Percentiles rank a stretch among this genome's conserved stretches.
Evolutionary conservation across 1,140 invertebrate species (phyloP).

Genomic region (Drosophila sturtevanti): DNA sequence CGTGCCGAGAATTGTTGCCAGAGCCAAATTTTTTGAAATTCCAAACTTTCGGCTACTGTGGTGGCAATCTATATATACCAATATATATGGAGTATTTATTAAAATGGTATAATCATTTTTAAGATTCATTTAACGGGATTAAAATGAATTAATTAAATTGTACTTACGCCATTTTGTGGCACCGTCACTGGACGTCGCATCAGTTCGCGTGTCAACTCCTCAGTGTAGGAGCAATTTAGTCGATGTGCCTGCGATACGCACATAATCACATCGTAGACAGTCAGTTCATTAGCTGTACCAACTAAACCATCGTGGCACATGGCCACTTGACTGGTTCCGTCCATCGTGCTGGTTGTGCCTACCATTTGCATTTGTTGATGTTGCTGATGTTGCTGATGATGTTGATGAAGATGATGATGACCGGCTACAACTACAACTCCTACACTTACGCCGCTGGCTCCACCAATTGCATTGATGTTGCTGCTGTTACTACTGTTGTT

Average conservation of each 20-base stretch:
- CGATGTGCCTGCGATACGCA: conserved; percentile 95
- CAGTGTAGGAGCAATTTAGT: conserved; percentile 94
- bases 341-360: conserved; percentile 40
- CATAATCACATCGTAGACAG: conserved; percentile 92
- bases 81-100: too few relatives aligned
- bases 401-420: conserved; percentile 47
- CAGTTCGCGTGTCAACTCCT: conserved; percentile 91
- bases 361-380: conserved; percentile 46
- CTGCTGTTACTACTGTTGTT: conserved; percentile 48
- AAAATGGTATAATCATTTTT: neutral
- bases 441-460: conserved; percentile 78
- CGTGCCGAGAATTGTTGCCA: conserved; percentile 91
- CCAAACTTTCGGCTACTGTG: conserved; percentile 87
- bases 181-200: conserved; percentile 83
- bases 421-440: conserved; percentile 62
- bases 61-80: conserved; percentile 82
- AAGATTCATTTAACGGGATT: neutral
- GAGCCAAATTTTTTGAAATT: conserved; percentile 88
- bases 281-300: conserved; percentile 83
- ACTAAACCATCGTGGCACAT: conserved; percentile 68
- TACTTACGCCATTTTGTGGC: conserved; percentile 83
- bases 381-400: conserved; percentile 49
- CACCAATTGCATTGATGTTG: conserved; percentile 23
- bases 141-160: neutral
- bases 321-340: conserved; percentile 53